A percentile compares a stretch with the other conserved stretches of the same genome.
These are phyloP conservation scores for Calcarius ornatus DNA, from an alignment of 2,113 vertebrate genomes.

Conservation along the genomic window DNA sequence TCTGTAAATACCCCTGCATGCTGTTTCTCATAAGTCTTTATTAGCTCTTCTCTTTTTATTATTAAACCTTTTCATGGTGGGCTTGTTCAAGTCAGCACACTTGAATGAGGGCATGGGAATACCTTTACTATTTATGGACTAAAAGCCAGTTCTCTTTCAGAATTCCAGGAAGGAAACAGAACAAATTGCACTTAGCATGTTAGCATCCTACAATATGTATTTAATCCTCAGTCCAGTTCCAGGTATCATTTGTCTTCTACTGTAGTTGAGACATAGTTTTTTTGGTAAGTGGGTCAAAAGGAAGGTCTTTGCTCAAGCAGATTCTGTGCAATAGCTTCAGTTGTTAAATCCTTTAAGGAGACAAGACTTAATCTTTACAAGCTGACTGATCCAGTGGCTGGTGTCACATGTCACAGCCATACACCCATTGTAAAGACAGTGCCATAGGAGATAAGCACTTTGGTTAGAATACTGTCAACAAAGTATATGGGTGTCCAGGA, in stretches of 20 bases:
- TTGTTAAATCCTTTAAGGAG: constrained; percentile 33
- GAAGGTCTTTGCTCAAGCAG: neutral
- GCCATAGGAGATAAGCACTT: neutral
- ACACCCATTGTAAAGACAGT: neutral
- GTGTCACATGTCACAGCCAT: neutral
- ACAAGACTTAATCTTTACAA: neutral
- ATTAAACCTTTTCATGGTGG: neutral
- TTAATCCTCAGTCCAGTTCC: neutral
- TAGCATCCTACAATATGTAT: neutral
- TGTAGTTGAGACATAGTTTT: neutral
- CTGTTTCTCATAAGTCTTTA: neutral
- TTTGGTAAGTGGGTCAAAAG: neutral
- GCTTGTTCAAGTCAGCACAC: neutral
- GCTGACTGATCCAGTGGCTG: neutral
- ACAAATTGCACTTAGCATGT: neutral
- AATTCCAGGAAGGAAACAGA: neutral
- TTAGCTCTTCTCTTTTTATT: neutral
- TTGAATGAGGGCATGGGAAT: neutral
- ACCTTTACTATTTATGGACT: neutral
- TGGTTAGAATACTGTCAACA: neutral
- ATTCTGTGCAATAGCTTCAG: neutral
- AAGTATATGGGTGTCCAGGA: neutral
- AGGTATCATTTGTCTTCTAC: neutral
- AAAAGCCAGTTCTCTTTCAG: neutral
- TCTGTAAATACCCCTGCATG: neutral